Percentiles rank a stretch among this genome's conserved stretches.
Conservation (phyloP, 2,113 vertebrate species). For the Plotosus lineatus region DNA sequence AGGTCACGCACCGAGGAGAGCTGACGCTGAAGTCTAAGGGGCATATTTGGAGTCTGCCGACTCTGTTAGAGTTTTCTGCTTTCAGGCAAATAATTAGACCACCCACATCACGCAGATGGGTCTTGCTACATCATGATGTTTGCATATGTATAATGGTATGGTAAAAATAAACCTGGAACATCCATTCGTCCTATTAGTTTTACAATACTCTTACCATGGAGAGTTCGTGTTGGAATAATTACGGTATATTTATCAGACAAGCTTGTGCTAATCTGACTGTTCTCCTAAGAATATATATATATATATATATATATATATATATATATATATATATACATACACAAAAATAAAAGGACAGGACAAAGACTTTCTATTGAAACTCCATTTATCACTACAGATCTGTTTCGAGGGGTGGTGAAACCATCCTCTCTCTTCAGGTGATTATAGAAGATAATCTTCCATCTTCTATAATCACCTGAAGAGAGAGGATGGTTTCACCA, state of each 20-base stretch:
- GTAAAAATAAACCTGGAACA: constrained; percentile 7
- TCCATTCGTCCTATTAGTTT: not conserved
- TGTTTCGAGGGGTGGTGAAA: too few species aligned
- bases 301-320: too few species aligned
- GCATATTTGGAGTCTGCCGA: constrained; percentile 34
- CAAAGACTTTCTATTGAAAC: too few species aligned
- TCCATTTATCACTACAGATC: too few species aligned
- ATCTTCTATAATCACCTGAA: too few species aligned
- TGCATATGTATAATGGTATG: constrained; percentile 32
- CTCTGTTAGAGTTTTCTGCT: constrained; percentile 40
- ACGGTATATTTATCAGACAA: not conserved
- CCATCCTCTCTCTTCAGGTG: too few species aligned
- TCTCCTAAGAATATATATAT: too few species aligned
- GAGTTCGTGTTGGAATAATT: not conserved
- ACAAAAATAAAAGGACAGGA: too few species aligned
- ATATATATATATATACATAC: too few species aligned
- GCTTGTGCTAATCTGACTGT: not conserved
- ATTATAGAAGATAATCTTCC: too few species aligned
- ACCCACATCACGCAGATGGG: not conserved
- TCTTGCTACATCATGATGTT: constrained; percentile 16
- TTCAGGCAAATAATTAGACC: constrained; percentile 54
- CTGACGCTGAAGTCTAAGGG: constrained; percentile 36
- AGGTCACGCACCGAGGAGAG: constrained; percentile 45
- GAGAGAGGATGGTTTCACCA: too few species aligned
- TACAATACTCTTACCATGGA: not conserved